Base-by-base conservation (phyloP, 1,140 invertebrate species). In the Ceratitis capitata region DNA sequence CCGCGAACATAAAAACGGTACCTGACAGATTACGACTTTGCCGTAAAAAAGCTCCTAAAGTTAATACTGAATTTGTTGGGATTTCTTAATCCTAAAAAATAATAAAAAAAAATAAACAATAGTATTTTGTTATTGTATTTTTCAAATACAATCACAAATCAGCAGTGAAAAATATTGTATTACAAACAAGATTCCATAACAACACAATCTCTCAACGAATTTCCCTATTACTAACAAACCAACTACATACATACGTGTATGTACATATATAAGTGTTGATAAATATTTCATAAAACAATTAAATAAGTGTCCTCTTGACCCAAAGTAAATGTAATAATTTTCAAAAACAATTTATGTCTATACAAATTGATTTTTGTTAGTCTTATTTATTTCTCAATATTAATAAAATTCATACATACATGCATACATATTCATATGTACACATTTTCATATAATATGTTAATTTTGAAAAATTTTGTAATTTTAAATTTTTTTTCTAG, bases 261-360 rank as follows among this genome's bases (percentile, higher is more conserved):
- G n/a, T n/a, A n/a, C n/a, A n/a, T n/a, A n/a, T n/a, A n/a, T 6
- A 78, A 45, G 23, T 39, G 9, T 78, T n/a, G 4, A 42, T n/a
- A n/a, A n/a, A n/a, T 45, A 78, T 78, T 78, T 45, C n/a, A 23
- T 19, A 45, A 78, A 23, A 14, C 69, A 78, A 42, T 45, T 23
- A 78, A 78, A 78, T 45, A 23, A 78, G 39, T 45, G 69, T 0
- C 69, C 69, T 78, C 69, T 78, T 78, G 69, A 78, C 69, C 69
- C 39, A n/a, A 39, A 16, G 2, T 45, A 78, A 45, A 23, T 26
- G 35, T 47, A 78, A 45, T 78, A 23, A 78, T 10, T 78, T 23
- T 61, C 19, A 6, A n/a, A n/a, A n/a, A n/a, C n/a, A n/a, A 58
- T 23, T 14, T 58, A 23, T 14, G 10, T 10, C 26, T 35, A 64